Base-by-base conservation (phyloP, 2,888 invertebrate species). In the Peribatodes rhomboidaria region DNA sequence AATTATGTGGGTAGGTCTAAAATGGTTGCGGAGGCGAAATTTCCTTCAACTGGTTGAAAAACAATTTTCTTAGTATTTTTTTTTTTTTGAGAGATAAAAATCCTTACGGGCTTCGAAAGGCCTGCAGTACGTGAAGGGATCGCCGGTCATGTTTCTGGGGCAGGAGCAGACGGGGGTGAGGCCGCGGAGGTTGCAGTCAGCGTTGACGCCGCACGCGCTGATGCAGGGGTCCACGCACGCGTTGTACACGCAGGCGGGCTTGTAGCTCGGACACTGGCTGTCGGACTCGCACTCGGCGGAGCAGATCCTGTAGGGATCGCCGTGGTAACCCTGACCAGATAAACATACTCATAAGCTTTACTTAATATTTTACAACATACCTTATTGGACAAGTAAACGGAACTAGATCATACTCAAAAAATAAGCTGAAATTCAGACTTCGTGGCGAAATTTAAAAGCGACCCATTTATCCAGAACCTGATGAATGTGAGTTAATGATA, bases 121-220 rank as follows among this genome's bases (percentile, higher is more conserved):
- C 75, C 97, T 94, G 89, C 98, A 98, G 81, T 94, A 94, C 1
- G 95, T 94, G 87, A 97, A 98, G 3, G 98, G 98, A 94, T 98
- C 96, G 1, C 98, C 98, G 22, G 97, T 97, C 96, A 97, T 97
- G 79, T 97, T 96, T 80, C 94, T 95, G 0, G 98, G 97, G 84
- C 98, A 98, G 61, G 97, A 97, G 86, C 98, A 98, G 14, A 98
- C 95, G 0, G 98, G 97, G 6, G 97, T 97, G 56, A 97, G 94
- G 3, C 96, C 97, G 47, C 96, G 94, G 42, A 97, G 94, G 78
- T 95, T 94, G 85, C 98, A 98, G 77, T 97, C 96, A 2, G 98
- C 98, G 69, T 95, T 95, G 14, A 95, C 90, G 44, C 97, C 98
- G 77, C 97, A 98, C 7, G 96, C 96, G 53, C 96, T 96, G 16